Evolutionary conservation across 2,113 vertebrate genomes (phyloP).

Genomic region (Anolis carolinensis): DNA sequence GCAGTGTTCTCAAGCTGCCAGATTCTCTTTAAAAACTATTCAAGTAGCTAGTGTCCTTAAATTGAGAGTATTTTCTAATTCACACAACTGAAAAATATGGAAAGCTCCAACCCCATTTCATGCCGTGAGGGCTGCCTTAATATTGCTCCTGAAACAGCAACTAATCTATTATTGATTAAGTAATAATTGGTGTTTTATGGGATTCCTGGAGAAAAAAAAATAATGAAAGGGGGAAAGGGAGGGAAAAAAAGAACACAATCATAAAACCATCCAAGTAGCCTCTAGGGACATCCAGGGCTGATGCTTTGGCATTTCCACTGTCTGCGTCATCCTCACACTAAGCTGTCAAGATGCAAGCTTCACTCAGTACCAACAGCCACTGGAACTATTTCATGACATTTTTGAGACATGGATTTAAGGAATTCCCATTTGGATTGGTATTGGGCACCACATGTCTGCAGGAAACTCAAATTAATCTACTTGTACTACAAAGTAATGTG

Average conservation of each 20-base stretch:
- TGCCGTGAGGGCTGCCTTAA: neutral
- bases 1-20: neutral
- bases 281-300: neutral
- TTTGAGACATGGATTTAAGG: neutral
- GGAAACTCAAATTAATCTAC: neutral
- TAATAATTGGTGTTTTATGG: conserved; percentile 27
- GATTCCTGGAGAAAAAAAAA: neutral
- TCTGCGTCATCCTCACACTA: neutral
- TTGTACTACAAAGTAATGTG: neutral
- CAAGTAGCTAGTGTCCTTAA: too few species aligned
- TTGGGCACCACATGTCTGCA: neutral
- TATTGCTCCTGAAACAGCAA: neutral
- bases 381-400: conserved; percentile 5
- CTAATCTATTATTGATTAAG: conserved; percentile 10
- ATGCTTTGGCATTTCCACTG: neutral
- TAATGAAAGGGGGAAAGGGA: neutral
- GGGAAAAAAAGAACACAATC: neutral
- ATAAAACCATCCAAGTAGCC: neutral
- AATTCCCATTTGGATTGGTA: neutral
- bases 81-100: neutral
- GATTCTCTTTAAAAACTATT: neutral
- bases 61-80: neutral
- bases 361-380: neutral
- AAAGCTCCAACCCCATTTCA: neutral
- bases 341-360: neutral